phyloP scores from a whole-genome alignment of 2,888 invertebrate genomes.

The Eupeodes luniger region DNA sequence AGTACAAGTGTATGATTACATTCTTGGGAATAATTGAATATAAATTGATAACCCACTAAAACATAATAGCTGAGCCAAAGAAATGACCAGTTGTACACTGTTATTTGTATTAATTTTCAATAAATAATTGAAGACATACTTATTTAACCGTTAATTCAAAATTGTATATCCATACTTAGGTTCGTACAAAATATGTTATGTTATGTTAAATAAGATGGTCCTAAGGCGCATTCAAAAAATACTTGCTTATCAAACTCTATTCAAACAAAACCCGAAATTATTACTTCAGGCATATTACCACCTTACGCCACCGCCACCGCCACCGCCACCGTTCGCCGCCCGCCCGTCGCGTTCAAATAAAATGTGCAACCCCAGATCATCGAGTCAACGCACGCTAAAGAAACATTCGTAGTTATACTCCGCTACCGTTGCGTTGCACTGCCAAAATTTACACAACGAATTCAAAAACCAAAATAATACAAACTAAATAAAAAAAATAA shows the following conservation, averaged over 20 bases:
- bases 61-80: too few species aligned
- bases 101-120: too few species aligned
- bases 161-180: too few species aligned
- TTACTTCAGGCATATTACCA: slow-evolving; percentile 25
- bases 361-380: slow-evolving; percentile 33
- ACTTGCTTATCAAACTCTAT: background rate
- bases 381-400: slow-evolving; percentile 50
- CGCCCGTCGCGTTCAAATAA: background rate
- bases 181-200: too few species aligned
- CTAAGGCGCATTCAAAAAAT: background rate
- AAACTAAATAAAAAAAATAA: slow-evolving; percentile 41
- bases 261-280: background rate
- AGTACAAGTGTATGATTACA: too few species aligned
- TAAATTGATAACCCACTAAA: too few species aligned
- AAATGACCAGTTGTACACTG: too few species aligned
- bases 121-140: too few species aligned
- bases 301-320: background rate
- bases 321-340: too few species aligned
- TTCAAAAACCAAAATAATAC: slow-evolving; percentile 47
- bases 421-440: slow-evolving; percentile 30
- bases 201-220: background rate
- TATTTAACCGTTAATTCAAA: too few species aligned
- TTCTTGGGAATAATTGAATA: too few species aligned
- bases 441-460: slow-evolving; percentile 40
- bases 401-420: slow-evolving; percentile 22